Evolutionary conservation across 2,888 invertebrate genomes (phyloP).

Genomic region (Empis stercorea): DNA sequence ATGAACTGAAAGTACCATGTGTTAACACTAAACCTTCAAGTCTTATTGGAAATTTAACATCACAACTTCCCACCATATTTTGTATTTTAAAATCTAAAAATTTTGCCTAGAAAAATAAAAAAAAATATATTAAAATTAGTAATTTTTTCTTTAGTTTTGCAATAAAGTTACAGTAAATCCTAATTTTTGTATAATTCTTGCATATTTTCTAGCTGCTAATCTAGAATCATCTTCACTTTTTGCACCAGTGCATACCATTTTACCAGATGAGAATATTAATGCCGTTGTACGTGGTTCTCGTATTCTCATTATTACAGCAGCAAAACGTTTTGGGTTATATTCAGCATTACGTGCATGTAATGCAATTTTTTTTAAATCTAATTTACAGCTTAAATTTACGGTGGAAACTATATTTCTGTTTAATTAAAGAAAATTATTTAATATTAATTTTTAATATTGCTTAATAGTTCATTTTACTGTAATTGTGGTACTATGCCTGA

Average conservation of each 20-base stretch:
- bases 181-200: constrained; percentile 70
- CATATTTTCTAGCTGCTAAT: constrained; percentile 69
- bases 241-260: constrained; percentile 75
- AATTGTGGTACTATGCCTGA: constrained; percentile 83
- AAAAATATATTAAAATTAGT: neutral
- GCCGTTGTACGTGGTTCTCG: constrained; percentile 75
- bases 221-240: constrained; percentile 69
- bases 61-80: constrained; percentile 69
- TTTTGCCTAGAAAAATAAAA: constrained; percentile 50
- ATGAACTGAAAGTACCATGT: constrained; percentile 68
- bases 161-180: constrained; percentile 59
- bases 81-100: constrained; percentile 73
- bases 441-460: no score
- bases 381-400: constrained; percentile 86
- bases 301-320: constrained; percentile 96
- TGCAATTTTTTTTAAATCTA: constrained; percentile 94
- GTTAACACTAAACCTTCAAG: constrained; percentile 59
- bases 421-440: constrained; percentile 14
- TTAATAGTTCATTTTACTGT: no score
- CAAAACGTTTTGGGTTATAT: constrained; percentile 98
- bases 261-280: constrained; percentile 66
- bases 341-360: constrained; percentile 97
- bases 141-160: no score
- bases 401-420: constrained; percentile 95
- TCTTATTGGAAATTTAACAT: constrained; percentile 62